Base-by-base conservation (phyloP, 2,888 invertebrate genomes). In the Julus scanicus region DNA sequence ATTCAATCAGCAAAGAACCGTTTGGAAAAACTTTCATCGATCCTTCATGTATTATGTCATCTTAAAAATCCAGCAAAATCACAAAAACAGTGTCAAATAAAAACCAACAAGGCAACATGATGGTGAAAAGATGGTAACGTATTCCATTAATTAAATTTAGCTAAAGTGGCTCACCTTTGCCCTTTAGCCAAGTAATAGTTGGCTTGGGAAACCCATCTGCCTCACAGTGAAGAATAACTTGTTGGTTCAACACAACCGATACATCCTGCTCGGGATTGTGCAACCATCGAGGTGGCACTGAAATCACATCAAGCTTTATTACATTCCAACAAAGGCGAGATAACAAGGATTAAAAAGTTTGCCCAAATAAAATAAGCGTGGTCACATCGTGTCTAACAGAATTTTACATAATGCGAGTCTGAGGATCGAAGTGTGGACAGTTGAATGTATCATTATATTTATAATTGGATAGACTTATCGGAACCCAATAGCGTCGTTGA, bases 141-240 rank as follows among this genome's bases (percentile, higher is more conserved):
- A 3, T 44, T 44, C 6, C 44, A 44, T 44, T 3, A 44, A 85
- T 85, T 37, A 85, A 85, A 6, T 85, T 2, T 9, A 6, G 6
- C 6, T 44, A 44, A 3, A 44, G 6, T 44, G 44, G 44, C 44
- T 44, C 9, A 96, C 96, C 96, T 92, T 94, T 94, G 37, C 95
- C 95, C 92, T 95, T 96, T 92, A 95, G 92, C 92, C 92, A 92
- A 8, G 90, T 90, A 44, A 92, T 90, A 15, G 88, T 88, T 0
- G 92, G 92, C 17, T 90, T 90, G 0, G 92, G 92, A 29, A 91
- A 91, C 1, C 92, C 92, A 13, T 90, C 90, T 0, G 92, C 91
- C 89, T 91, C 91, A 88, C 92, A 92, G 90, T 92, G 91, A 1
- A 92, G 89, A 6, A 17, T 8, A 37, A 88, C 84, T 5, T 84